phyloP scores from a whole-genome alignment of 2,888 invertebrate species.

The Tetrapedia diversipes region DNA sequence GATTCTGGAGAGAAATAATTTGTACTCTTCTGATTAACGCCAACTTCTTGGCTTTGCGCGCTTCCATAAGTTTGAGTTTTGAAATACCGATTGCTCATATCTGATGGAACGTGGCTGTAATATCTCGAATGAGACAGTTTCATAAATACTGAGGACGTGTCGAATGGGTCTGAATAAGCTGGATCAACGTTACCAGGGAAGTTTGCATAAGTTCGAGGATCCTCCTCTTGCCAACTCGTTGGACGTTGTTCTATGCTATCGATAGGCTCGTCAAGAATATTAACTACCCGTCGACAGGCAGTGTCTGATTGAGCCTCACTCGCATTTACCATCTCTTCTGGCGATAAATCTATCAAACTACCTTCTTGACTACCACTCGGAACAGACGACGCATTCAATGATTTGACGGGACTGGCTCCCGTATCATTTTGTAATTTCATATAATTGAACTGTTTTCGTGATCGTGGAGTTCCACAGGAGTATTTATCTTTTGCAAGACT shows the following conservation, averaged over 20 bases:
- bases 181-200: conserved; percentile 71
- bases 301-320: conserved; percentile 59
- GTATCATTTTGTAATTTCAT: conserved; percentile 91
- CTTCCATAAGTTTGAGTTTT: conserved; percentile 77
- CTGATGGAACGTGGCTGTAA: conserved; percentile 82
- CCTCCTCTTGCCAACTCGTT: conserved; percentile 74
- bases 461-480: conserved; percentile 77
- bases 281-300: conserved; percentile 76
- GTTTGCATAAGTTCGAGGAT: conserved; percentile 78
- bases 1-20: conserved; percentile 60
- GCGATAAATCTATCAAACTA: conserved; percentile 89
- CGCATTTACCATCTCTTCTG: conserved; percentile 83
- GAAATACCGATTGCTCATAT: conserved; percentile 69
- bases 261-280: conserved; percentile 81
- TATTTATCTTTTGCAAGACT: conserved; percentile 83
- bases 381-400: conserved; percentile 80
- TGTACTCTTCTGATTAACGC: conserved; percentile 35
- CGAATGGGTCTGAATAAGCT: conserved; percentile 86
- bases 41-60: conserved; percentile 67
- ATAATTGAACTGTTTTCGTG: conserved; percentile 91
- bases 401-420: conserved; percentile 78
- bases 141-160: conserved; percentile 84
- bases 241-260: conserved; percentile 68
- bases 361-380: conserved; percentile 85
- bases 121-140: conserved; percentile 80